Evolutionary conservation across 2,888 invertebrate species (phyloP).

Genomic region (Oithona nana): DNA sequence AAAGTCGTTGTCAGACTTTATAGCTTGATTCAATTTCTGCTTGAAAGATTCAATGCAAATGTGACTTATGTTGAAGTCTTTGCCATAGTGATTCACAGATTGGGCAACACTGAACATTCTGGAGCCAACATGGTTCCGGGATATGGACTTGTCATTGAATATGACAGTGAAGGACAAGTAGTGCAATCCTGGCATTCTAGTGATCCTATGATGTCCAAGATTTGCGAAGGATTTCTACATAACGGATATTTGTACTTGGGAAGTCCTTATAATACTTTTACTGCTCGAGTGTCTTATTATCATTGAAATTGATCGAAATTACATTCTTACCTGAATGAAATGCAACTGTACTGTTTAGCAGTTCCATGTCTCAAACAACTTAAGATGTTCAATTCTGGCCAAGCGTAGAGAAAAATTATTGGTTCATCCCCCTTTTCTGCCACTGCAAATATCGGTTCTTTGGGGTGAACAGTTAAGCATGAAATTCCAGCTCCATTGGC

Average conservation of each 20-base stretch:
- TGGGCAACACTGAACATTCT: not conserved
- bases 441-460: slow-evolving; percentile 49
- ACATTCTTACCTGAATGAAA: slow-evolving; percentile 32
- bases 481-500: slow-evolving; percentile 62
- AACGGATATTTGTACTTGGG: not conserved
- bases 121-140: not conserved
- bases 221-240: not conserved
- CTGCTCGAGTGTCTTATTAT: not conserved
- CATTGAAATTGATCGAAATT: not conserved
- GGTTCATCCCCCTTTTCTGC: slow-evolving; percentile 58
- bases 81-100: not conserved
- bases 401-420: slow-evolving; percentile 58
- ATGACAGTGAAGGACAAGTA: not conserved
- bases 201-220: not conserved
- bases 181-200: not conserved
- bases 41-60: not conserved
- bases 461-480: slow-evolving; percentile 43
- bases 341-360: slow-evolving; percentile 44
- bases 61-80: not conserved
- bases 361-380: slow-evolving; percentile 59
- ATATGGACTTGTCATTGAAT: not conserved
- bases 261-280: not conserved
- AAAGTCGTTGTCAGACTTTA: not conserved
- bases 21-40: not conserved
- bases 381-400: slow-evolving; percentile 55